Conservation (phyloP, 2,888 invertebrate species). For the Reticulitermes lucifugus region DNA sequence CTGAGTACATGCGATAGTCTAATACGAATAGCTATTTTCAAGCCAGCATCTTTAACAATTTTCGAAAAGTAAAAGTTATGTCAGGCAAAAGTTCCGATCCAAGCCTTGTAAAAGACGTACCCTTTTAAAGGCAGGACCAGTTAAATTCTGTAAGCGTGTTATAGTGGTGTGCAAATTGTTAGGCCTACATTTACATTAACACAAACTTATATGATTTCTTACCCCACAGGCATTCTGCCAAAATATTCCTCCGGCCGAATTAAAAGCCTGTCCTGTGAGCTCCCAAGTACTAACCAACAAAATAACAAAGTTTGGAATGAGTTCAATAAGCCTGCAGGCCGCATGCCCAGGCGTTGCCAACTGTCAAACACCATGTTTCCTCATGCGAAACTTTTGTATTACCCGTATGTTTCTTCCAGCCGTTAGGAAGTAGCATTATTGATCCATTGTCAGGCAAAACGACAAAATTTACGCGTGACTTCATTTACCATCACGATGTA, state of each 20-base stretch:
- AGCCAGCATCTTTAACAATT: too few species aligned
- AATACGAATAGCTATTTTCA: too few species aligned
- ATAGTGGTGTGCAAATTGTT: too few species aligned
- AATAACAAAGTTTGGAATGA: slow-evolving; percentile 35
- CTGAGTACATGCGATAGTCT: too few species aligned
- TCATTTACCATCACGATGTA: too few species aligned
- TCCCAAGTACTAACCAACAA: not conserved
- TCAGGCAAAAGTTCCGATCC: too few species aligned
- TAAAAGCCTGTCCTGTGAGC: not conserved
- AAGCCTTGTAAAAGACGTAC: too few species aligned
- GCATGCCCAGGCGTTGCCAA: slow-evolving; percentile 13
- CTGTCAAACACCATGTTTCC: not conserved
- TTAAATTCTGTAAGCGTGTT: not conserved
- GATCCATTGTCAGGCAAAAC: not conserved
- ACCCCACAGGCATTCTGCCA: slow-evolving; percentile 7
- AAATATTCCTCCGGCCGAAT: not conserved
- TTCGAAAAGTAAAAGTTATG: too few species aligned
- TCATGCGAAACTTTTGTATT: not conserved
- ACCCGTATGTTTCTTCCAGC: not conserved
- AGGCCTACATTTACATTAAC: too few species aligned
- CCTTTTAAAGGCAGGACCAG: too few species aligned
- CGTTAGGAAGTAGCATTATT: not conserved
- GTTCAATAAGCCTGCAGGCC: slow-evolving; percentile 10
- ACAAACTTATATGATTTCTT: not conserved
- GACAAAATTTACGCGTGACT: too few species aligned